phyloP scores from a whole-genome alignment of 2,113 vertebrate genomes.

The Plecturocebus donacophilus region DNA sequence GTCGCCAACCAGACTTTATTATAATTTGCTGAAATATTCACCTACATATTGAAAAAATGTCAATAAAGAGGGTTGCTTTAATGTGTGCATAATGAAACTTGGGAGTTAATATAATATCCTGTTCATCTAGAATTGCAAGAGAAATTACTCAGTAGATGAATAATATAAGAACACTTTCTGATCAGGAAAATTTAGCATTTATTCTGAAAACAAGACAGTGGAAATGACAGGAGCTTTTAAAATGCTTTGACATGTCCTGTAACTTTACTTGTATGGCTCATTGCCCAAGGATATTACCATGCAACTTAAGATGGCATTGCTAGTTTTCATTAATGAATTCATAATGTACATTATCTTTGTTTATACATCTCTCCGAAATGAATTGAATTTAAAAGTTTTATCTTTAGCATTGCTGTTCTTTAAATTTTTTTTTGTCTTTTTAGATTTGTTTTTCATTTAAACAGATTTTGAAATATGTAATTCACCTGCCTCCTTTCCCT shows the following conservation, averaged over 20 bases:
- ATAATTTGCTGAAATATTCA: background rate
- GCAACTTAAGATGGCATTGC: background rate
- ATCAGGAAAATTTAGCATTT: background rate
- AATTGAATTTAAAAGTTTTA: background rate
- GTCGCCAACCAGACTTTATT: background rate
- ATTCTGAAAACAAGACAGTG: background rate
- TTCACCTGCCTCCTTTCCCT: background rate
- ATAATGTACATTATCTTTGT: background rate
- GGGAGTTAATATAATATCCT: background rate
- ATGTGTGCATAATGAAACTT: background rate
- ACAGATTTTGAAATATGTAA: background rate
- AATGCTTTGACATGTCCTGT: background rate
- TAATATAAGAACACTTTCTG: background rate
- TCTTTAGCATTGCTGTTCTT: background rate
- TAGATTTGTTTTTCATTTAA: background rate
- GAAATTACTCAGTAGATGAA: background rate
- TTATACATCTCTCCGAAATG: background rate
- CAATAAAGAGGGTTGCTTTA: background rate
- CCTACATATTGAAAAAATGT: background rate
- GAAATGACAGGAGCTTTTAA: background rate
- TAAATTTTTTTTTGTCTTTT: constrained; percentile 12
- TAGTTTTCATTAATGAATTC: background rate
- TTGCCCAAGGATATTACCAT: background rate
- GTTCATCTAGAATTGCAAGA: background rate
- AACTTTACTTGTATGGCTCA: background rate